Percentiles rank a stretch among this genome's conserved stretches.
Evolutionary conservation across 2,113 vertebrate species (phyloP).

Genomic region (Ammodytes dubius): DNA sequence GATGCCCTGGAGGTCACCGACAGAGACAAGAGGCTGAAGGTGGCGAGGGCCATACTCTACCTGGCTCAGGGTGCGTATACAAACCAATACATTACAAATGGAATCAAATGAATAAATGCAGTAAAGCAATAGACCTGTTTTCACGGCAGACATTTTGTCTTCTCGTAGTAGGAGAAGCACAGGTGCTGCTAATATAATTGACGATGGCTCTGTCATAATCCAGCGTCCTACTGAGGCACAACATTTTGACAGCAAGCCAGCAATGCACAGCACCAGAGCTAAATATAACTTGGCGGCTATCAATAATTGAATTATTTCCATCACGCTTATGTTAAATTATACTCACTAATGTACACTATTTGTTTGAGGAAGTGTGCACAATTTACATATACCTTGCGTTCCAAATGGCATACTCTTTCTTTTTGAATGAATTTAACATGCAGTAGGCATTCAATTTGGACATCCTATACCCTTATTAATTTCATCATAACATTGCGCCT

Average conservation of each 20-base stretch:
- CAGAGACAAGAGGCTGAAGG: constrained; percentile 90
- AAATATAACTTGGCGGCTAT: not conserved
- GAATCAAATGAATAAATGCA: too few relatives aligned
- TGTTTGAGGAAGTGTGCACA: too few relatives aligned
- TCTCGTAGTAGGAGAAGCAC: not conserved
- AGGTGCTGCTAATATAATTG: not conserved
- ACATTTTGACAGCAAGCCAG: not conserved
- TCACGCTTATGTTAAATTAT: not conserved
- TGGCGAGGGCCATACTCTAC: constrained; percentile 93
- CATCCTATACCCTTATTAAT: too few relatives aligned
- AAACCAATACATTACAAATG: not conserved
- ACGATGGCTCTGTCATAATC: not conserved
- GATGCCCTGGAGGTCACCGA: constrained; percentile 95
- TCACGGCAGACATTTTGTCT: not conserved
- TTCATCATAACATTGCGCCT: too few relatives aligned
- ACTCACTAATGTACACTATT: not conserved
- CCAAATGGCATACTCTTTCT: too few relatives aligned
- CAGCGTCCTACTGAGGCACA: not conserved
- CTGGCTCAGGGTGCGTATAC: constrained; percentile 91
- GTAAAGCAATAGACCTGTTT: not conserved
- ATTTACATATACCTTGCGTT: too few relatives aligned
- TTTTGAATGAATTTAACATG: too few relatives aligned
- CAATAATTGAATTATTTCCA: not conserved
- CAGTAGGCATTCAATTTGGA: too few relatives aligned
- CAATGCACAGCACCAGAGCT: not conserved